Evolutionary conservation across 2,113 vertebrate species (phyloP).

Genomic region (Dasyornis broadbenti): DNA sequence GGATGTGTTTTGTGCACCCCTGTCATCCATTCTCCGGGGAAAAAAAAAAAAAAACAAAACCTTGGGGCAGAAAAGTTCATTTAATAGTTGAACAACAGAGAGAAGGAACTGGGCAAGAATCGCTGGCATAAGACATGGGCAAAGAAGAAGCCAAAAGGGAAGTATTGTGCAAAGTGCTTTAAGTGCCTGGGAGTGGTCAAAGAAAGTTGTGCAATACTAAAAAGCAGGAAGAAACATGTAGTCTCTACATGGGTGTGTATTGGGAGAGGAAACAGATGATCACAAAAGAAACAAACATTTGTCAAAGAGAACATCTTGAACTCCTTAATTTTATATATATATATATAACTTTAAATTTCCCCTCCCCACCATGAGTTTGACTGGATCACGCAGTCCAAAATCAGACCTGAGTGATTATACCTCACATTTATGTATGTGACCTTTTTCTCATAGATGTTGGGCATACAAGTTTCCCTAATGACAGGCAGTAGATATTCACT

Average conservation of each 20-base stretch:
- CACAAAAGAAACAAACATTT: not conserved
- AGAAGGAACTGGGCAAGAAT: not conserved
- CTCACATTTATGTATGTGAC: not conserved
- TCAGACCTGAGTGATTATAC: not conserved
- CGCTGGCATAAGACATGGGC: not conserved
- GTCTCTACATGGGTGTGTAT: not conserved
- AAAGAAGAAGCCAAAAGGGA: constrained; percentile 10
- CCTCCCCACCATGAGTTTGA: not conserved
- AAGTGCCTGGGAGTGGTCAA: not conserved
- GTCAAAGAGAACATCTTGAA: not conserved
- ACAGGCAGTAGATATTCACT: not conserved
- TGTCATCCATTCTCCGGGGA: not conserved
- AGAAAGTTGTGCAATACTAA: constrained; percentile 27
- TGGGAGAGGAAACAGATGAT: constrained; percentile 44
- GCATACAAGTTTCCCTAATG: not conserved
- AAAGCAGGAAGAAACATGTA: constrained; percentile 20
- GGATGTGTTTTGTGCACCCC: not conserved
- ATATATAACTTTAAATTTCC: not conserved
- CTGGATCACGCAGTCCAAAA: not conserved
- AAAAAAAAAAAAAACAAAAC: not conserved
- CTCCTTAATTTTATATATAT: not conserved
- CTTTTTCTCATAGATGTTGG: not conserved
- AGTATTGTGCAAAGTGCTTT: not conserved
- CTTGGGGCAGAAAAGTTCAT: not conserved
- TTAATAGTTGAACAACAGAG: not conserved